Base-by-base conservation (phyloP, 2,113 vertebrate species). In the Menidia beryllina region DNA sequence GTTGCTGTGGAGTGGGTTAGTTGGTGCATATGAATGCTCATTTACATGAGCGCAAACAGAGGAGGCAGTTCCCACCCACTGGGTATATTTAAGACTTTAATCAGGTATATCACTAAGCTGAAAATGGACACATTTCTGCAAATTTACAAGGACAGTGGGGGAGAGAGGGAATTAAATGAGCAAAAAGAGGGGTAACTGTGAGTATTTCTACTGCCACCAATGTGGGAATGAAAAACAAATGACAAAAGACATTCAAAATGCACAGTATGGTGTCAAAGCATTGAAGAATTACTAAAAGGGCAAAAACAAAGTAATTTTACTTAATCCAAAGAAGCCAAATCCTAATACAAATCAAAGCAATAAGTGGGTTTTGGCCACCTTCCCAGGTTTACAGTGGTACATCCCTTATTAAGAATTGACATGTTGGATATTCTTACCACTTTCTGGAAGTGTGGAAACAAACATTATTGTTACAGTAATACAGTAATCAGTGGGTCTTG, bases 1-100 rank as follows among this genome's bases (percentile, higher is more conserved):
- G 85, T 63, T 50, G 47, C 67, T 19, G 39, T 80, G 74, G 76
- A 89, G 87, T 84, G 89, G 89, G 83, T 85, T 88, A 85, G 81
- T 73, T 83, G 76, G 90, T 91, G 88, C 89, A 89, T 91, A 83
- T 88, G 77, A 91, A 88, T 41, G 87, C 83, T 91, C 79, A 91
- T 93, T 90, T 92, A 77, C 87, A 91, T 81, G 59, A 77, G 72
- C 43, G 12, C 68, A 57, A 75, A 69, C 72, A 84, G 43, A 57
- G 77, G 72, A 58, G 72, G 74, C 63, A 75, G 70, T 82, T 82
- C 76, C 81, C 54, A 54, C 45, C 58, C 72, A 74, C 65, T 21
- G 66, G 67, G 24, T 53, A 74, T 75, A 86, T 67, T 65, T 56
- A 67, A 81, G 81, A 77, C 86, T 78, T 70, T 88, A 87, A 91